Evolutionary conservation across 35 echinoderm and acorn worm species (phyloP).

Genomic region (Diadema setosum): DNA sequence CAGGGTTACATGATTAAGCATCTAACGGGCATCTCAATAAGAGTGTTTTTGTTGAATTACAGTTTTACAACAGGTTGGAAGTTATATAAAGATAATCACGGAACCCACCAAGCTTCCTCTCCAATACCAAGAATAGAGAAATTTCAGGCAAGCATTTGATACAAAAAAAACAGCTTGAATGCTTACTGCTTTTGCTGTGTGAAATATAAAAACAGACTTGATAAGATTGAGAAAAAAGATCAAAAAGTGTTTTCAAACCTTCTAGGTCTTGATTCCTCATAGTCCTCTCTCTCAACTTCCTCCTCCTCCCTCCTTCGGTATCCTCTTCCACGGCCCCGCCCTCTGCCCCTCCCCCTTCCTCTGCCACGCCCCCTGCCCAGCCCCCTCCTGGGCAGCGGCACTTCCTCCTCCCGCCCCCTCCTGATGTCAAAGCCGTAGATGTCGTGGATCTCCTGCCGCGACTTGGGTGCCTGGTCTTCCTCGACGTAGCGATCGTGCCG

Average conservation of each 20-base stretch:
- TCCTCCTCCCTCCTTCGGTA: not conserved
- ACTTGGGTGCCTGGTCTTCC: not conserved
- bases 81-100: too few species aligned
- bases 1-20: too few species aligned
- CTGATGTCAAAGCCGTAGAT: conserved; percentile 2
- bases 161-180: too few species aligned
- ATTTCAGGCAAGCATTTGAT: too few species aligned
- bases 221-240: not conserved
- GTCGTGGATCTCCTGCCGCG: not conserved
- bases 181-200: too few species aligned
- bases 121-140: too few species aligned
- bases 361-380: not conserved
- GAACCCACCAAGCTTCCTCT: too few species aligned
- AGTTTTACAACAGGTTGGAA: too few species aligned
- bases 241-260: not conserved
- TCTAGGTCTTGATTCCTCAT: not conserved
- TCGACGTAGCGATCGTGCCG: not conserved
- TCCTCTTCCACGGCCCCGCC: not conserved
- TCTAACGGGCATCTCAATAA: too few species aligned
- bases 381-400: not conserved
- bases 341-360: not conserved
- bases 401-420: not conserved
- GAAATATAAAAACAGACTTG: not conserved
- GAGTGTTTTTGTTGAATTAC: too few species aligned
- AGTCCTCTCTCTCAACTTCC: not conserved